Evolutionary conservation across 2,888 invertebrate species (phyloP).

Genomic region (Apotomis betuletana): DNA sequence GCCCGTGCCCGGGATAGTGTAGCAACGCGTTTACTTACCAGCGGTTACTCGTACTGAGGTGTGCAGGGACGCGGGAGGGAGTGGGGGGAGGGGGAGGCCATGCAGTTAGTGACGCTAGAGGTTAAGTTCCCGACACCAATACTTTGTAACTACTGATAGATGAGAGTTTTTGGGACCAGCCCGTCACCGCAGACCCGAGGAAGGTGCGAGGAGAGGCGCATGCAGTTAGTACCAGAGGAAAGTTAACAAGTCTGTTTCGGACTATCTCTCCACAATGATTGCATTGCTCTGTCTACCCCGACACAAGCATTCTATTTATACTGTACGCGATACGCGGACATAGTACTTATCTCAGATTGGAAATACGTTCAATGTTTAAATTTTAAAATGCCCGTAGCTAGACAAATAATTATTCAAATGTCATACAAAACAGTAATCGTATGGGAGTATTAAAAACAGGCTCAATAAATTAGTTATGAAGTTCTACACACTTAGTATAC

Average conservation of each 20-base stretch:
- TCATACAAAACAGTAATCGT: conserved; percentile 21
- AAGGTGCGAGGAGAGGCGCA: conserved; percentile 65
- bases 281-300: conserved; percentile 25
- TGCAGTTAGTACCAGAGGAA: conserved; percentile 60
- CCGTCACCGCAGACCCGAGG: conserved; percentile 27
- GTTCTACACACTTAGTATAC: conserved; percentile 29
- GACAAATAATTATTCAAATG: conserved; percentile 19
- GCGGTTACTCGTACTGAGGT: background rate
- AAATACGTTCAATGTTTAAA: background rate
- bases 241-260: conserved; percentile 46
- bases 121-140: conserved; percentile 36
- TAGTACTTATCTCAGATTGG: background rate
- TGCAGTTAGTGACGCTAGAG: conserved; percentile 42
- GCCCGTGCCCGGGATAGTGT: conserved; percentile 5
- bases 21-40: conserved; percentile 3
- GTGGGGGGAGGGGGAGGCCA: conserved; percentile 28
- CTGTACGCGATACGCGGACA: background rate
- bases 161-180: conserved; percentile 13
- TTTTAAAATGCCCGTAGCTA: conserved; percentile 8
- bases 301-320: conserved; percentile 17
- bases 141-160: conserved; percentile 5
- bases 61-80: conserved; percentile 32
- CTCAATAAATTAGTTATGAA: conserved; percentile 25
- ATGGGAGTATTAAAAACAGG: conserved; percentile 10
- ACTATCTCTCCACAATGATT: background rate